Base-by-base conservation (phyloP, 2,113 vertebrate genomes). In the Siniperca chuatsi region DNA sequence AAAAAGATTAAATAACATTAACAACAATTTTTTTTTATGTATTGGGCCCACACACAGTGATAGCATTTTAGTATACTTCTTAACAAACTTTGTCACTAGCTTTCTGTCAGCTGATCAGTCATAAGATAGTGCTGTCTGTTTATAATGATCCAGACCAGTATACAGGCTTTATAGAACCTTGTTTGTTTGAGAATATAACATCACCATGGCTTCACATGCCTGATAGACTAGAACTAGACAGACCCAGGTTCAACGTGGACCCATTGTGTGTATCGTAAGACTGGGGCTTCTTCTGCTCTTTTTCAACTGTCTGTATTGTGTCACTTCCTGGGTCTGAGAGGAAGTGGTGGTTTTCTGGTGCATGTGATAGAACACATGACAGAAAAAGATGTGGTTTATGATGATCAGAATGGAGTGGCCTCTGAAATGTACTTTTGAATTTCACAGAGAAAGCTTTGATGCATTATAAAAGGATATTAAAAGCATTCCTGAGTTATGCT, bases 251-350 rank as follows among this genome's bases (percentile, higher is more conserved):
- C 16, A 42, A 8, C 64, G 18, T 21, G n/a, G 3, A 25, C 40
- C n/a, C 46, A 35, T 79, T 9, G 44, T 44, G 44, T 46, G 16
- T 71, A 54, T 48, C 68, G 61, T 60, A 33, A 79, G 37, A 79
- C 50, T 1, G 33, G 6, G n/a, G 68, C 33, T 42, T 46, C 54
- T 35, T 80, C 21, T 46, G 18, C 81, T 66, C 68, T 5, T 16
- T 25, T 48, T 64, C 67, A 87, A 82, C 85, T 40, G 82, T 73
- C 68, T 79, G 54, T 23, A 16, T 84, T 79, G 73, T 87, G 54
- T 90, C 89, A 93, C 65, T 92, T 93, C 92, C 92, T 92, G 89
- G 21, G 29, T 81, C 68, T 75, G 37, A 82, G 79, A 89, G 89
- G 93, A 93, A 93, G 80, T 78, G 46, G 86, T 75, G 86, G 83